Conservation (phyloP, 2,888 invertebrate genomes). For the Dorcus hopei region DNA sequence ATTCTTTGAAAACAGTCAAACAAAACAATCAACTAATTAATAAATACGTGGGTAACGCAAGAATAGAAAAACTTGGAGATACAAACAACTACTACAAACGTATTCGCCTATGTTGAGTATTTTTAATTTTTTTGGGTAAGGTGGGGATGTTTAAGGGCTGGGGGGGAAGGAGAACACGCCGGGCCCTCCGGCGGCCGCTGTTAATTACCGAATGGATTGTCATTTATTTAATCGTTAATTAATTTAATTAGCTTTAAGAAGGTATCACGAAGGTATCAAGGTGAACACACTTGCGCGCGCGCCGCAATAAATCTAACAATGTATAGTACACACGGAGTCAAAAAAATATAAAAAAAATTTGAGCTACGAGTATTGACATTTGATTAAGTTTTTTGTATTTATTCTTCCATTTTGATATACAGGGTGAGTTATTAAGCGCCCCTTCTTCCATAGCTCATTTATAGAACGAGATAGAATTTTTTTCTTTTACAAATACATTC, state of each 20-base stretch:
- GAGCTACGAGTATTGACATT: slow-evolving; percentile 51
- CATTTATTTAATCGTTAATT: slow-evolving; percentile 6
- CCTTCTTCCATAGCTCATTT: too few relatives aligned
- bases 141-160: neutral
- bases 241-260: slow-evolving; percentile 2
- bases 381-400: slow-evolving; percentile 34
- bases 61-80: slow-evolving; percentile 16
- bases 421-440: too few relatives aligned
- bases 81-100: slow-evolving; percentile 38
- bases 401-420: slow-evolving; percentile 26
- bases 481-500: too few relatives aligned
- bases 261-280: slow-evolving; percentile 4
- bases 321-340: slow-evolving; percentile 8
- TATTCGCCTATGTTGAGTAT: slow-evolving; percentile 9
- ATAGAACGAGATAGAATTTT: too few relatives aligned
- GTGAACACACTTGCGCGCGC: slow-evolving; percentile 20
- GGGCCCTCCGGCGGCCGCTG: too few relatives aligned
- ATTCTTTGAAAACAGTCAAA: slow-evolving; percentile 47
- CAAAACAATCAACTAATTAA: slow-evolving; percentile 40
- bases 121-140: too few relatives aligned
- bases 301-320: slow-evolving; percentile 10
- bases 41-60: slow-evolving; percentile 16
- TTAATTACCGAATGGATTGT: slow-evolving; percentile 3
- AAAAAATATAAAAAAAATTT: slow-evolving; percentile 29
- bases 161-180: neutral